Evolutionary conservation across 2,797 vertebrate genomes (phyloP).

Genomic region (Eupleurogrammus muticus): DNA sequence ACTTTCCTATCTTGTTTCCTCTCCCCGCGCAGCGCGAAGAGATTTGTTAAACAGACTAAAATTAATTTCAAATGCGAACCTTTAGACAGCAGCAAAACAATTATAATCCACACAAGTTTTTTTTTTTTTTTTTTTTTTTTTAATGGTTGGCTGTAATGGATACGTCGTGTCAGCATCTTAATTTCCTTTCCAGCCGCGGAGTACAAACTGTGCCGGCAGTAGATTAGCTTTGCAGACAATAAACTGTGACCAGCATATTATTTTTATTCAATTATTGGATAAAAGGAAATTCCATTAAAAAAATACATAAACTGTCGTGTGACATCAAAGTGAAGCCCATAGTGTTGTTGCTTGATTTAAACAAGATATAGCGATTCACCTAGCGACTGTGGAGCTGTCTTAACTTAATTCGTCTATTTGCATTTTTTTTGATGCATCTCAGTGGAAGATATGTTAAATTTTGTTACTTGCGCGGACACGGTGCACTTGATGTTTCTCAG

Average conservation of each 20-base stretch:
- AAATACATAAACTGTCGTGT: slow-evolving; percentile 33
- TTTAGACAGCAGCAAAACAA: slow-evolving; percentile 69
- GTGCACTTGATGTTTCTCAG: slow-evolving; percentile 60
- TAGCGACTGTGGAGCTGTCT: slow-evolving; percentile 34
- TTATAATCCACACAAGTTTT: slow-evolving; percentile 57
- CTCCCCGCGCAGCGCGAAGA: slow-evolving; percentile 53
- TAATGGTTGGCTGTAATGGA: slow-evolving; percentile 64
- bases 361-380: slow-evolving; percentile 50
- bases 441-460: slow-evolving; percentile 47
- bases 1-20: slow-evolving; percentile 62
- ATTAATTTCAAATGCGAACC: slow-evolving; percentile 74
- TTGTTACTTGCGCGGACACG: slow-evolving; percentile 54
- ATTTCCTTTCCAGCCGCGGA: slow-evolving; percentile 62
- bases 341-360: slow-evolving; percentile 46
- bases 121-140: slow-evolving; percentile 55
- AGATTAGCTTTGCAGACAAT: slow-evolving; percentile 57
- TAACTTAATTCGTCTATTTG: slow-evolving; percentile 41
- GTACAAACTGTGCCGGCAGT: slow-evolving; percentile 29
- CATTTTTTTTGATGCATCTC: slow-evolving; percentile 22
- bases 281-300: slow-evolving; percentile 37
- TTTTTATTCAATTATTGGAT: slow-evolving; percentile 55
- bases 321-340: slow-evolving; percentile 36
- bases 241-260: slow-evolving; percentile 30
- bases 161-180: slow-evolving; percentile 63
- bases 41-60: slow-evolving; percentile 63